Conservation (phyloP, 23 tunicate genomes). For the Phallusia fumigata region DNA sequence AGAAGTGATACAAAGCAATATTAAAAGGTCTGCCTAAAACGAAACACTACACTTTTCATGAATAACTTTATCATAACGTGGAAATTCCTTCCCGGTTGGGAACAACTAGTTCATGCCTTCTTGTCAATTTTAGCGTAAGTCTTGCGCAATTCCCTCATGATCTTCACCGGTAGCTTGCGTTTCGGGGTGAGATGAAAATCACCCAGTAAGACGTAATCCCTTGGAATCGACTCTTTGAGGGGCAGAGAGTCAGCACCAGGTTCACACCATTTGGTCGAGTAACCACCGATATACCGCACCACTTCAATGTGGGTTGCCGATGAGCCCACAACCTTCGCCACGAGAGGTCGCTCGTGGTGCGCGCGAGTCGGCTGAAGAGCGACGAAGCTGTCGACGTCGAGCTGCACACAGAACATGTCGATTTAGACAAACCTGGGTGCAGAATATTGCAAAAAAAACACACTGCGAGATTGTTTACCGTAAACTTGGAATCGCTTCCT, state of each 20-base stretch:
- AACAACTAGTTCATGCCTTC: no score
- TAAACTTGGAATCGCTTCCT: no score
- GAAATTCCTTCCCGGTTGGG: no score
- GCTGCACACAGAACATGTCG: no score
- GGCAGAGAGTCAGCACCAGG: neutral
- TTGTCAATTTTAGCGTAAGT: neutral
- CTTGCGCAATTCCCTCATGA: neutral
- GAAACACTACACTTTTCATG: no score
- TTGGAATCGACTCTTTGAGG: neutral
- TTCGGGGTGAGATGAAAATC: neutral
- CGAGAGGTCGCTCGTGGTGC: constrained; percentile 44
- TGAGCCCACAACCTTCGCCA: constrained; percentile 28
- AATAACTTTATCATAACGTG: no score
- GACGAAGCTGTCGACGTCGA: constrained; percentile 19
- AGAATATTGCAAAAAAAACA: no score
- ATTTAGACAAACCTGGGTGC: no score
- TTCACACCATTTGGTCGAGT: constrained; percentile 28
- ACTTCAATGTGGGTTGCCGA: constrained; percentile 16
- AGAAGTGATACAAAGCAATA: no score
- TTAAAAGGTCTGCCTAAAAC: no score
- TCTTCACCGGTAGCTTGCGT: neutral
- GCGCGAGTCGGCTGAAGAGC: constrained; percentile 35
- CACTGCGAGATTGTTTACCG: no score
- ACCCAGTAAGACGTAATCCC: neutral
- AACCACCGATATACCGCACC: constrained; percentile 22